Conservation (phyloP, 2,113 vertebrate species). For the Neomonachus schauinslandi region DNA sequence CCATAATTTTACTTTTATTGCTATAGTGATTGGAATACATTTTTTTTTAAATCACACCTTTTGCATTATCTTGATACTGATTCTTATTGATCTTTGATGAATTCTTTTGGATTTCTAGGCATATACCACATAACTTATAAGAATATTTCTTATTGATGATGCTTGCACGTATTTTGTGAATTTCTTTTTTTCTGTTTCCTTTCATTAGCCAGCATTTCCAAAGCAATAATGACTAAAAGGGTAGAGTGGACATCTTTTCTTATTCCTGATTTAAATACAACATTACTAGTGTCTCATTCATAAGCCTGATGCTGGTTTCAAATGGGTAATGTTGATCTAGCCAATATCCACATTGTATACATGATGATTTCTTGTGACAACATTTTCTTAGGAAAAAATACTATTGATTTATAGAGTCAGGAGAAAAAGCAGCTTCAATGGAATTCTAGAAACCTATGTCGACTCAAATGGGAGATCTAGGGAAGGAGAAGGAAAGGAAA, state of each 20-base stretch:
- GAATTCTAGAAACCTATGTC: neutral
- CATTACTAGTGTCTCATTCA: neutral
- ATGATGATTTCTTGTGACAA: slow-evolving; percentile 8
- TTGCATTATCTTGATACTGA: neutral
- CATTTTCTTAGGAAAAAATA: slow-evolving; percentile 17
- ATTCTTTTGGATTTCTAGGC: neutral
- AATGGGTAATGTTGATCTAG: neutral
- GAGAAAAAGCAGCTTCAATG: neutral
- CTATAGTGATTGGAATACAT: neutral
- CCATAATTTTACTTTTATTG: neutral
- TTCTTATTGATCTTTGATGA: neutral
- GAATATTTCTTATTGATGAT: neutral
- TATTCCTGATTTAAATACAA: slow-evolving; percentile 4
- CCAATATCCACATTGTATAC: neutral
- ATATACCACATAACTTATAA: neutral
- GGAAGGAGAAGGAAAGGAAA: neutral
- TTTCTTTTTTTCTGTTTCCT: neutral
- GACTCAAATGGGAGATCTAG: neutral
- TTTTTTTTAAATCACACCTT: neutral
- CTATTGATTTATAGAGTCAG: neutral
- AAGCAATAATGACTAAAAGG: neutral
- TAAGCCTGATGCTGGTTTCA: neutral
- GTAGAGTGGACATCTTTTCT: neutral
- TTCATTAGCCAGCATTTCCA: slow-evolving; percentile 1
- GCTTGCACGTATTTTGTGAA: neutral